Evolutionary conservation across 2,113 vertebrate species (phyloP), one percentile per base, ranked within the genome.

Genomic region (Solea solea): DNA sequence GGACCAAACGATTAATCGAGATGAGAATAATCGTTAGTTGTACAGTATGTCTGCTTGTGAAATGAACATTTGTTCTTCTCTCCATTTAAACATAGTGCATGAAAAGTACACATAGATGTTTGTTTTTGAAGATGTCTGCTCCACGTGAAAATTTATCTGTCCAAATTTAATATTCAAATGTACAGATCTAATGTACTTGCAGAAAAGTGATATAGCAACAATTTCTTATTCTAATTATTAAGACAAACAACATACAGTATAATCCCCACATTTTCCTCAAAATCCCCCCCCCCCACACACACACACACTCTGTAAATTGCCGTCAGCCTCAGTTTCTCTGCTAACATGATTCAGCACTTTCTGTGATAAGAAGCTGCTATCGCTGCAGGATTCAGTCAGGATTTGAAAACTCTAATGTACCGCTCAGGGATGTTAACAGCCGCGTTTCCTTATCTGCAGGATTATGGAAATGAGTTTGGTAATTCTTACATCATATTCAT

Each of bases 381-480:
- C 57, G 67, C 34, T 34, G 34, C 34, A 34, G 34, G 34, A 34
- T 3, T 34, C 34, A 4, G 34, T 28, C 28, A 49, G 27, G 53
- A 68, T 68, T 51, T 16, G 44, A 59, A 72, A 41, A 66, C 4
- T 63, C 42, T 6, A 46, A 63, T 66, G 56, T 69, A 28, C 16
- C 41, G 64, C 76, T 69, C 14, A 9, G 55, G 54, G 13, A 49
- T 58, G 58, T 58, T 78, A 64, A 15, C 55, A 27, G 42, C 64
- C 44, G 11, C 21, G 21, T 56, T 58, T 57, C 16, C 54, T 42
- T 60, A 60, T 81, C 61, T 14, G 34, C 28, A 39, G 53, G 50
- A 64, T 83, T 78, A 68, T 76, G 71, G 46, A 81, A 81, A 76
- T 78, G 41, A 53, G 42, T n/a, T 6, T 39, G 12, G 7, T 12